These are phyloP conservation scores for Agrochola litura DNA, from an alignment of 2,888 invertebrate genomes.

Conservation along the genomic window DNA sequence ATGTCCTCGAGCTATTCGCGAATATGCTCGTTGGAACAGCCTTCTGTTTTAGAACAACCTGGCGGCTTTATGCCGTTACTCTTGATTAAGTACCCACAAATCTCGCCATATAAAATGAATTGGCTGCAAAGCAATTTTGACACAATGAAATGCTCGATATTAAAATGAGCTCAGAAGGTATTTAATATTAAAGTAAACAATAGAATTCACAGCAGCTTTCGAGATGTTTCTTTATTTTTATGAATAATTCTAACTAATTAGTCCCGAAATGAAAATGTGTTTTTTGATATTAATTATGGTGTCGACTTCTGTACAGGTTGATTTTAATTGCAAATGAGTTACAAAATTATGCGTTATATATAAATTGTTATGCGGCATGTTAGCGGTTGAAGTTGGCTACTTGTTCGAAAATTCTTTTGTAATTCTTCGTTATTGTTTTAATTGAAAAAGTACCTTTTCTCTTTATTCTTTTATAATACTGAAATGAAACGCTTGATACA, in stretches of 20 bases:
- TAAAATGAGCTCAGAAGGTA: slow-evolving; percentile 27
- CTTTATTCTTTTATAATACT: slow-evolving; percentile 9
- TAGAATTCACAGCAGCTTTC: slow-evolving; percentile 29
- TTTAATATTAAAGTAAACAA: slow-evolving; percentile 39
- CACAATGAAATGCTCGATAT: slow-evolving; percentile 18
- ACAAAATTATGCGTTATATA: slow-evolving; percentile 73
- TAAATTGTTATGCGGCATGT: slow-evolving; percentile 67
- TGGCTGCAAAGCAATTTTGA: slow-evolving; percentile 28
- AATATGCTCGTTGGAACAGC: slow-evolving; percentile 14
- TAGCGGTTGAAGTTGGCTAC: slow-evolving; percentile 40
- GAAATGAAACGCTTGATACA: slow-evolving; percentile 2
- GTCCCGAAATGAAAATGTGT: slow-evolving; percentile 44
- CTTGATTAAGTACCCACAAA: slow-evolving; percentile 20
- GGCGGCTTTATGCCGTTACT: neutral
- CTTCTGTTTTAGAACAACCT: slow-evolving; percentile 15
- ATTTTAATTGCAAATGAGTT: slow-evolving; percentile 78
- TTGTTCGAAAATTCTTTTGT: slow-evolving; percentile 48
- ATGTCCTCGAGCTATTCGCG: slow-evolving; percentile 26
- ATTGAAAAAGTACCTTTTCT: slow-evolving; percentile 19
- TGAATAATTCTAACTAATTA: slow-evolving; percentile 63
- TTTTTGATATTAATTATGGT: slow-evolving; percentile 58
- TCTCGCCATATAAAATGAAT: slow-evolving; percentile 1
- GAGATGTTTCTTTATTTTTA: slow-evolving; percentile 45
- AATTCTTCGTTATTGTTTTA: slow-evolving; percentile 37
- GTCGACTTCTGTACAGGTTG: slow-evolving; percentile 58